phyloP scores from a whole-genome alignment of 2,888 invertebrate genomes.

The Ochropleura leucogaster region DNA sequence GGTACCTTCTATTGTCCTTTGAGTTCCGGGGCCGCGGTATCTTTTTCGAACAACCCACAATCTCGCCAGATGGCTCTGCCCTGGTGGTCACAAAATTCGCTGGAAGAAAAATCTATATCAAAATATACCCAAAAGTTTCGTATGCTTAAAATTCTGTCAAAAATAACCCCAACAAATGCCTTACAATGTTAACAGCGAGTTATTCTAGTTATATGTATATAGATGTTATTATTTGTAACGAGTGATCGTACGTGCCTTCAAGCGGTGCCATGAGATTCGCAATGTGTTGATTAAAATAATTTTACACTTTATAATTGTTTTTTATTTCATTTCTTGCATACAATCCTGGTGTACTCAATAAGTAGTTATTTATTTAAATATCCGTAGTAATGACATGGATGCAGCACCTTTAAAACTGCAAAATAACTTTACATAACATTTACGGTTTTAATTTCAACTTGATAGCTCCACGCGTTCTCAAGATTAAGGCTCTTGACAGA shows the following conservation, averaged over 20 bases:
- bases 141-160: conserved; percentile 33
- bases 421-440: too few relatives aligned
- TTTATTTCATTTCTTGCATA: conserved; percentile 13
- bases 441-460: too few relatives aligned
- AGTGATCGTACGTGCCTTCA: conserved; percentile 84
- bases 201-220: conserved; percentile 74
- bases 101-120: neutral
- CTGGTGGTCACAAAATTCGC: neutral
- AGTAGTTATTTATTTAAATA: neutral
- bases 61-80: neutral
- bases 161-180: conserved; percentile 15
- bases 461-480: too few relatives aligned
- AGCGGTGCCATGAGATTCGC: conserved; percentile 86
- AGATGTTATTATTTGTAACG: conserved; percentile 68
- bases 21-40: too few relatives aligned
- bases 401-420: too few relatives aligned
- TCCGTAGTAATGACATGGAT: too few relatives aligned
- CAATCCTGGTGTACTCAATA: neutral
- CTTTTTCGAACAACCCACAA: too few relatives aligned
- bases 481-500: too few relatives aligned
- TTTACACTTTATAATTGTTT: conserved; percentile 57
- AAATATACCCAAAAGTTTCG: too few relatives aligned
- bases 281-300: conserved; percentile 79
- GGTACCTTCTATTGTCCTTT: too few relatives aligned
- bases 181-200: conserved; percentile 68